Conservation (phyloP, 2,888 invertebrate genomes). For the Cetonia aurata region DNA sequence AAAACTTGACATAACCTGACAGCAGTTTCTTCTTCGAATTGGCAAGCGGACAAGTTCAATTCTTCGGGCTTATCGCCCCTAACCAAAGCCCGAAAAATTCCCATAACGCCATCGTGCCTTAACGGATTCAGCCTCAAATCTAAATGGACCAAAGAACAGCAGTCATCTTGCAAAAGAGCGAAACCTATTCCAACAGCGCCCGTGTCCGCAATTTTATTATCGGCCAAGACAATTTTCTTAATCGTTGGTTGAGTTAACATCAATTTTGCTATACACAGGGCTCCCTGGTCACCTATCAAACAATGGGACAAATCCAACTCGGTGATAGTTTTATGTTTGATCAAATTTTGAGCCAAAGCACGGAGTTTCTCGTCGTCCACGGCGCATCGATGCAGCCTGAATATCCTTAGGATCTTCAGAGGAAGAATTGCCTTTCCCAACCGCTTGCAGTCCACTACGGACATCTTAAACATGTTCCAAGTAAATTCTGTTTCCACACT, state of each 20-base stretch:
- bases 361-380: constrained; percentile 73
- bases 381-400: constrained; percentile 73
- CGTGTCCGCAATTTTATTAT: constrained; percentile 50
- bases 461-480: constrained; percentile 74
- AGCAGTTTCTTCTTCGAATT: constrained; percentile 69
- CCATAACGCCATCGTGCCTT: constrained; percentile 71
- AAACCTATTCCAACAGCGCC: constrained; percentile 63
- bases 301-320: constrained; percentile 77
- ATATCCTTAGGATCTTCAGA: constrained; percentile 67
- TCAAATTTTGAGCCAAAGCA: constrained; percentile 69
- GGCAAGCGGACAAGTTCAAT: constrained; percentile 71
- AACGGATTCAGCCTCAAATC: constrained; percentile 75
- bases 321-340: constrained; percentile 66
- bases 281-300: constrained; percentile 73
- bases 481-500: constrained; percentile 68
- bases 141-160: constrained; percentile 61
- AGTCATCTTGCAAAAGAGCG: constrained; percentile 56
- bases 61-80: constrained; percentile 70
- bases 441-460: constrained; percentile 71
- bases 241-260: constrained; percentile 70
- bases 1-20: constrained; percentile 71
- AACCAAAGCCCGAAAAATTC: constrained; percentile 71
- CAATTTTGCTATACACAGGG: constrained; percentile 73
- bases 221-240: constrained; percentile 60
- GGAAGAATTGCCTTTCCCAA: constrained; percentile 66